Conservation (phyloP, 2,888 invertebrate genomes). For the Nezara viridula region DNA sequence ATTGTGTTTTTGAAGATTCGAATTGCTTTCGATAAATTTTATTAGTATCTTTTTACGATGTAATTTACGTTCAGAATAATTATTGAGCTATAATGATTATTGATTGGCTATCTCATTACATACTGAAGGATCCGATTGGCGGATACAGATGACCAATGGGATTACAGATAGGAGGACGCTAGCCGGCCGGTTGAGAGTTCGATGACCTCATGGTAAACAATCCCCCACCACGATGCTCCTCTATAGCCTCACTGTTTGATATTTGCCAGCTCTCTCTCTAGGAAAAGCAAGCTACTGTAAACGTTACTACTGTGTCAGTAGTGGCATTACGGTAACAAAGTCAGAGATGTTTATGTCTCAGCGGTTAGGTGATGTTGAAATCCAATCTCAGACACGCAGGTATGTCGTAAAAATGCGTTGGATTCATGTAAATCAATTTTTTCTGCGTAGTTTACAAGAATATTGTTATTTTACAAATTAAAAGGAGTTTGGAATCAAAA, state of each 20-base stretch:
- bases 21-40: too few relatives aligned
- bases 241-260: slow-evolving; percentile 17
- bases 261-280: slow-evolving; percentile 11
- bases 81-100: neutral
- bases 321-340: neutral
- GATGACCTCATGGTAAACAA: slow-evolving; percentile 50
- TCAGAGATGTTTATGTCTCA: neutral
- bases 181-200: slow-evolving; percentile 29
- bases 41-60: too few relatives aligned
- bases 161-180: neutral
- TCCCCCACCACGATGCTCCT: slow-evolving; percentile 45
- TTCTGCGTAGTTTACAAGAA: too few relatives aligned
- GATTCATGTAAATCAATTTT: neutral
- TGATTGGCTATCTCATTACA: neutral
- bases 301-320: neutral
- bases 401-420: neutral
- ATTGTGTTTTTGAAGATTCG: too few relatives aligned
- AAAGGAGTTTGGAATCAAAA: too few relatives aligned
- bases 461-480: too few relatives aligned
- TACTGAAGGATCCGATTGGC: neutral
- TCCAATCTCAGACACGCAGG: neutral
- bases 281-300: neutral
- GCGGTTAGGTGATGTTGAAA: neutral
- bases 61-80: neutral
- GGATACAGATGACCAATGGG: neutral